These are phyloP conservation scores for Eilema caniola DNA, from an alignment of 2,888 invertebrate species.

Conservation along the genomic window DNA sequence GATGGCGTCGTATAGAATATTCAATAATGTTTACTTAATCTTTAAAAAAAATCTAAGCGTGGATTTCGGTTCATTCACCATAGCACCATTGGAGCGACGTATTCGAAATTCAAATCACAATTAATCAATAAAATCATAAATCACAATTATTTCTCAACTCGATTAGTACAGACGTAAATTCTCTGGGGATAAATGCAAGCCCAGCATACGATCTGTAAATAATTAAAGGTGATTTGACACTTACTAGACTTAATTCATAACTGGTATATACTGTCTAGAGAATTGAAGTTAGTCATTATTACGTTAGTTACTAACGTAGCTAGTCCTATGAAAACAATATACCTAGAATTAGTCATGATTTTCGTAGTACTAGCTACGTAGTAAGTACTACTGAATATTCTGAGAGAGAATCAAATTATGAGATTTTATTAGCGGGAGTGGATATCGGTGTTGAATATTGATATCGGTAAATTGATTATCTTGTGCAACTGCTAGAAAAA, in stretches of 20 bases:
- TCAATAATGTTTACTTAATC: too few species aligned
- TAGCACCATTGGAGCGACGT: neutral
- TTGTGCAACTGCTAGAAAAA: neutral
- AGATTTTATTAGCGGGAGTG: conserved; percentile 11
- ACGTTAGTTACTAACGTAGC: neutral
- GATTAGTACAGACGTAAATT: neutral
- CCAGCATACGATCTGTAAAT: neutral
- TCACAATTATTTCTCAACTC: neutral
- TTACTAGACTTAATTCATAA: neutral
- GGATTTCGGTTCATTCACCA: too few species aligned
- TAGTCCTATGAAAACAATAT: too few species aligned
- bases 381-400: conserved; percentile 6
- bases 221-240: conserved; percentile 1
- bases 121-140: neutral
- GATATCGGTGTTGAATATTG: neutral
- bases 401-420: neutral
- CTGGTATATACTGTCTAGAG: neutral
- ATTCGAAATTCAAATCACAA: neutral
- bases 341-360: too few species aligned
- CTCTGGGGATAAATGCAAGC: neutral
- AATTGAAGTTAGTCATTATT: neutral
- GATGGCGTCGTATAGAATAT: too few species aligned
- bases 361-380: too few species aligned
- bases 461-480: neutral
- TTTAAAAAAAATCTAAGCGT: too few species aligned